Evolutionary conservation across 1,140 invertebrate species (phyloP), one percentile per base, ranked within the genome.

Genomic region (Schmidtea mediterranea): DNA sequence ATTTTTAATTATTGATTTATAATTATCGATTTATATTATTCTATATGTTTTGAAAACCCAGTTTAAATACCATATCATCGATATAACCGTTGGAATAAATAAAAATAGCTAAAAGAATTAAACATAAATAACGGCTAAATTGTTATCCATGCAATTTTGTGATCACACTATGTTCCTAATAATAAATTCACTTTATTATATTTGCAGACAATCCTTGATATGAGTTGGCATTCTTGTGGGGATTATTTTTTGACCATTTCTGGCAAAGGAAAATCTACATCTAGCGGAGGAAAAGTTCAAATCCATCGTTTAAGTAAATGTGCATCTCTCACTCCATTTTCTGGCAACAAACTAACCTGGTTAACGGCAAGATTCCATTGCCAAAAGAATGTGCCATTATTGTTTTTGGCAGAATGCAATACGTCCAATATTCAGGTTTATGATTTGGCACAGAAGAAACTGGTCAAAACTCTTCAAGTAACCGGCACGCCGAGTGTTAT

Each of bases 141-240:
- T n/a, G n/a, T n/a, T n/a, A n/a, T n/a, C n/a, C n/a, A n/a, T n/a
- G n/a, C n/a, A n/a, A n/a, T n/a, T n/a, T n/a, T n/a, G n/a, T n/a
- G n/a, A n/a, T n/a, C n/a, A n/a, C n/a, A n/a, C n/a, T n/a, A n/a
- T n/a, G n/a, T n/a, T n/a, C n/a, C n/a, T n/a, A n/a, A n/a, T n/a
- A n/a, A n/a, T n/a, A n/a, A n/a, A n/a, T n/a, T n/a, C n/a, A n/a
- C n/a, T n/a, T n/a, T n/a, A n/a, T n/a, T n/a, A n/a, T n/a, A n/a
- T n/a, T n/a, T n/a, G n/a, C n/a, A 45, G 19, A 21, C 19, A 8
- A 5, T 45, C n/a, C 15, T 45, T 21, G 43, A 45, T 21, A 2
- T 45, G 15, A 45, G 21, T 19, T 45, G 43, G 43, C 43, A 45
- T 45, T 24, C 43, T 5, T 8, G 21, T 21, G 43, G 43, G 6